Evolutionary conservation across 2,888 invertebrate species (phyloP).

Genomic region (Drosophila cognata): DNA sequence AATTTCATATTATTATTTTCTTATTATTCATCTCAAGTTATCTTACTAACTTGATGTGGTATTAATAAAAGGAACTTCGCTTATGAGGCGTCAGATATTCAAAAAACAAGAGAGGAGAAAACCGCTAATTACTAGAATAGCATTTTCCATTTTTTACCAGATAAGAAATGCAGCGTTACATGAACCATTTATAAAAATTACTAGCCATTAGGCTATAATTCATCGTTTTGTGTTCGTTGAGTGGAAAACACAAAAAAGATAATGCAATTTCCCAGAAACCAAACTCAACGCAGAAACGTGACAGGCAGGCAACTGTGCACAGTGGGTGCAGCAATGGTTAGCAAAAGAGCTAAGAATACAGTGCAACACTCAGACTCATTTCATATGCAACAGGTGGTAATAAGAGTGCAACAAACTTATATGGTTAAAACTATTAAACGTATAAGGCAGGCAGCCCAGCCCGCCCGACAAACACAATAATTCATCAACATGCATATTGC

Average conservation of each 20-base stretch:
- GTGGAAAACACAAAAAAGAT: conserved; percentile 8
- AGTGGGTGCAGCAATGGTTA: conserved; percentile 51
- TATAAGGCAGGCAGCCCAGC: conserved; percentile 41
- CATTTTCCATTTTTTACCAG: not conserved
- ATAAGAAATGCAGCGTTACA: conserved; percentile 29
- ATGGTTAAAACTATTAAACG: conserved; percentile 13
- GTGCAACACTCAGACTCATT: conserved; percentile 38
- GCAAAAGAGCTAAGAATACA: not conserved
- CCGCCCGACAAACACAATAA: conserved; percentile 26
- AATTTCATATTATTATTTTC: not conserved
- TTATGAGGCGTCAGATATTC: not conserved
- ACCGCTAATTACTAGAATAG: not conserved
- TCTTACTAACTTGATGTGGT: not conserved
- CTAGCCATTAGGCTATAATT: conserved; percentile 33
- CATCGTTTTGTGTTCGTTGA: conserved; percentile 42
- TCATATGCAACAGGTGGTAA: conserved; percentile 46
- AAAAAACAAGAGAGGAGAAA: not conserved
- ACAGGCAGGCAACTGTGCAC: conserved; percentile 32
- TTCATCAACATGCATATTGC: conserved; percentile 62
- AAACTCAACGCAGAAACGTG: conserved; percentile 50
- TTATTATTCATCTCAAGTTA: not conserved
- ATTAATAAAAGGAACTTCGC: not conserved
- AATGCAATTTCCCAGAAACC: conserved; percentile 57
- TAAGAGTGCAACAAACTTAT: conserved; percentile 23
- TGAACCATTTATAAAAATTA: conserved; percentile 52